These are phyloP conservation scores for Polydrusus cervinus DNA, from an alignment of 2,888 invertebrate genomes.

Conservation along the genomic window DNA sequence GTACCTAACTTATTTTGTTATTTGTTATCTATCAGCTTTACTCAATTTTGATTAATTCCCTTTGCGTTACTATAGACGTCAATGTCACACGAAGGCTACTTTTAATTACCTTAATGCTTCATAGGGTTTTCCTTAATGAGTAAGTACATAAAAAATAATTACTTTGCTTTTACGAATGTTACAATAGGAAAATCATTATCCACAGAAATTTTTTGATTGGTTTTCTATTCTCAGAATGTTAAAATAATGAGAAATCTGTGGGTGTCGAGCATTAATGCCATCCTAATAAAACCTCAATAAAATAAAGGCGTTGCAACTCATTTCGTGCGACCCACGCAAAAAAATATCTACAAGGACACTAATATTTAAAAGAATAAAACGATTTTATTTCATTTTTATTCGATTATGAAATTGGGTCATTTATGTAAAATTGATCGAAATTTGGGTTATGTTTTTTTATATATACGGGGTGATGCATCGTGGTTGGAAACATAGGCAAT, in stretches of 20 bases:
- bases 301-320: too few relatives aligned
- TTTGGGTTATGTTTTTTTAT: too few relatives aligned
- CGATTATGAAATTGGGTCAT: too few relatives aligned
- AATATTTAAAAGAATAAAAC: not conserved
- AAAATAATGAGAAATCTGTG: not conserved
- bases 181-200: not conserved
- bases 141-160: constrained; percentile 35
- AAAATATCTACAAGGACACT: not conserved
- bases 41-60: constrained; percentile 36
- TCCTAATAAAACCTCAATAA: too few relatives aligned
- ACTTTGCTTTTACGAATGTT: constrained; percentile 9
- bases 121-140: constrained; percentile 32
- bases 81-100: constrained; percentile 37
- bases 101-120: constrained; percentile 45
- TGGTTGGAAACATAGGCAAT: too few relatives aligned
- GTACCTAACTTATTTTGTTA: constrained; percentile 9
- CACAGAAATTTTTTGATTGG: not conserved
- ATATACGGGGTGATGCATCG: too few relatives aligned
- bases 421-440: too few relatives aligned
- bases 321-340: not conserved
- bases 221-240: not conserved
- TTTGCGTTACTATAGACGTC: constrained; percentile 17
- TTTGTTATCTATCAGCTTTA: constrained; percentile 22
- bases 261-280: too few relatives aligned
- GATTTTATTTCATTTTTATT: too few relatives aligned